Evolutionary conservation across 1,140 invertebrate genomes (phyloP).

Genomic region (Ceratoteleas bidentatus): DNA sequence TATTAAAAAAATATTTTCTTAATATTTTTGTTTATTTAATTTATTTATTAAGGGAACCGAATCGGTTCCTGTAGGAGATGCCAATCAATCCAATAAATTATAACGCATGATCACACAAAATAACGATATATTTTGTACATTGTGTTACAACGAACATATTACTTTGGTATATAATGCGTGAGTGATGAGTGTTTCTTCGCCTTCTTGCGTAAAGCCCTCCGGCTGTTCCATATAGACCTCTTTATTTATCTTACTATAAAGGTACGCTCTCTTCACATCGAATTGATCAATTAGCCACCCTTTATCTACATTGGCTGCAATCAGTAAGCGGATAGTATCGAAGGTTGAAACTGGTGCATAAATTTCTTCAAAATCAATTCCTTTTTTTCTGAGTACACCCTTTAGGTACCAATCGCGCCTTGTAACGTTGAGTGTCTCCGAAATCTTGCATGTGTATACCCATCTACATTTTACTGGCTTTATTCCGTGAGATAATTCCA

Average conservation of each 20-base stretch:
- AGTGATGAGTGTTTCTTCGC: too few relatives aligned
- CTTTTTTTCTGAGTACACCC: conserved; percentile 60
- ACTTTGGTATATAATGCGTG: too few relatives aligned
- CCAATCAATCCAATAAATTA: too few relatives aligned
- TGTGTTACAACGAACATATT: too few relatives aligned
- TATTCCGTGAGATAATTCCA: conserved; percentile 24
- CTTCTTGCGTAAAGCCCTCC: conserved; percentile 62
- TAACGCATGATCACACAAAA: too few relatives aligned
- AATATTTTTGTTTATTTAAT: too few relatives aligned
- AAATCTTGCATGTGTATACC: conserved; percentile 58
- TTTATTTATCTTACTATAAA: conserved; percentile 74
- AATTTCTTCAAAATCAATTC: conserved; percentile 67
- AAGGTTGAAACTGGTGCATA: conserved; percentile 65
- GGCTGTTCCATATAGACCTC: conserved; percentile 72
- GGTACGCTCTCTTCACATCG: conserved; percentile 66
- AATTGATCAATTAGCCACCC: conserved; percentile 32
- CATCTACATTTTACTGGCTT: conserved; percentile 44
- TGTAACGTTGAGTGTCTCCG: conserved; percentile 34
- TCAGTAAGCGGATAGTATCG: conserved; percentile 45
- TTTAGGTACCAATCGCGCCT: conserved; percentile 62
- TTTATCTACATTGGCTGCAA: conserved; percentile 31
- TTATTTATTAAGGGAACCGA: too few relatives aligned
- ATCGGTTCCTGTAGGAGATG: too few relatives aligned
- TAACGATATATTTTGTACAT: too few relatives aligned
- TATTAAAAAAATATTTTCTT: too few relatives aligned